A percentile compares a stretch with the other conserved stretches of the same genome.
Conservation (phyloP, 2,888 invertebrate genomes). For the Allolobophora icterica region DNA sequence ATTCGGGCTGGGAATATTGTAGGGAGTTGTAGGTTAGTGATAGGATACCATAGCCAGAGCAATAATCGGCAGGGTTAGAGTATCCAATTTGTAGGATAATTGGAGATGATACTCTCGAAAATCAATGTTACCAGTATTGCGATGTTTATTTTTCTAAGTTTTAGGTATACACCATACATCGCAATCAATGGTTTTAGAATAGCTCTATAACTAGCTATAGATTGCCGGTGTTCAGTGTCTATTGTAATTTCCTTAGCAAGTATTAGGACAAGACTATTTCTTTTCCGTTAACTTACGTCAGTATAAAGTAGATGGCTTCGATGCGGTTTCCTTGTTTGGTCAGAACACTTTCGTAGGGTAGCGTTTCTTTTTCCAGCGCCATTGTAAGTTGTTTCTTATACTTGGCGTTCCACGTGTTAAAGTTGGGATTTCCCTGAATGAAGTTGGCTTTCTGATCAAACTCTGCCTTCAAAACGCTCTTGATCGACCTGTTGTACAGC, state of each 20-base stretch:
- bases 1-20: too few relatives aligned
- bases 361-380: constrained; percentile 61
- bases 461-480: constrained; percentile 58
- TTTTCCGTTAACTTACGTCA: constrained; percentile 53
- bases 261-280: background rate
- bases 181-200: too few relatives aligned
- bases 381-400: constrained; percentile 63
- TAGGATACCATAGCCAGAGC: too few relatives aligned
- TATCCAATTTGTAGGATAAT: too few relatives aligned
- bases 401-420: constrained; percentile 60
- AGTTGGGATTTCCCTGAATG: constrained; percentile 59
- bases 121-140: too few relatives aligned
- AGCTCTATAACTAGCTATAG: too few relatives aligned
- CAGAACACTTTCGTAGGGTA: constrained; percentile 57
- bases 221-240: background rate
- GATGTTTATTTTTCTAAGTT: too few relatives aligned
- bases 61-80: too few relatives aligned
- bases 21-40: too few relatives aligned
- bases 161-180: too few relatives aligned
- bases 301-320: constrained; percentile 60
- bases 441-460: constrained; percentile 62
- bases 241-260: background rate
- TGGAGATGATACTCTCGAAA: too few relatives aligned
- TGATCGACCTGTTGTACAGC: constrained; percentile 61
- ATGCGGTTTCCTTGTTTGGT: constrained; percentile 59